Conservation (phyloP, 2,797 vertebrate genomes). For the Dicrostonyx torquatus region DNA sequence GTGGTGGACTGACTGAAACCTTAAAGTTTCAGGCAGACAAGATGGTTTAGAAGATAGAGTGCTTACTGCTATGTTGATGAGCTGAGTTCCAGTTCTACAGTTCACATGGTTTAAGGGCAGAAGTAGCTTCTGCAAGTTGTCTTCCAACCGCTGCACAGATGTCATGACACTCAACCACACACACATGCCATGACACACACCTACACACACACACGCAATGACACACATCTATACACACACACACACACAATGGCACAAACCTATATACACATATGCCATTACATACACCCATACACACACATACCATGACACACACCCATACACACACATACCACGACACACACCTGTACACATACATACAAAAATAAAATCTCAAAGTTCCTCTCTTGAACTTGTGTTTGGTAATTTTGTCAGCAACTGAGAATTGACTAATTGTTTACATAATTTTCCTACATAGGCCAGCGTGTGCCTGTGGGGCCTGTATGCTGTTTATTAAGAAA, state of each 20-base stretch:
- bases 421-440: background rate
- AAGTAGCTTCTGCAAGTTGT: background rate
- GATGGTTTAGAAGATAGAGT: background rate
- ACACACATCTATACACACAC: background rate
- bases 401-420: background rate
- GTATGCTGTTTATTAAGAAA: background rate
- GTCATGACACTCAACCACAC: background rate
- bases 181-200: background rate
- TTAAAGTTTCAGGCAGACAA: background rate
- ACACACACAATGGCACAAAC: background rate
- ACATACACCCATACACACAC: background rate
- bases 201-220: background rate
- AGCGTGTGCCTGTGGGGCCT: background rate
- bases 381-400: background rate
- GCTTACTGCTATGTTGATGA: background rate
- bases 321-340: background rate
- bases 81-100: background rate
- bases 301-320: background rate
- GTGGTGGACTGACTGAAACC: background rate
- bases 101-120: background rate
- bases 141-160: background rate
- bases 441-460: accelerated
- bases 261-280: no score
- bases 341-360: background rate
- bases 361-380: background rate